Conservation (phyloP, 2,113 vertebrate genomes). For the Corythoichthys haematopterus region DNA sequence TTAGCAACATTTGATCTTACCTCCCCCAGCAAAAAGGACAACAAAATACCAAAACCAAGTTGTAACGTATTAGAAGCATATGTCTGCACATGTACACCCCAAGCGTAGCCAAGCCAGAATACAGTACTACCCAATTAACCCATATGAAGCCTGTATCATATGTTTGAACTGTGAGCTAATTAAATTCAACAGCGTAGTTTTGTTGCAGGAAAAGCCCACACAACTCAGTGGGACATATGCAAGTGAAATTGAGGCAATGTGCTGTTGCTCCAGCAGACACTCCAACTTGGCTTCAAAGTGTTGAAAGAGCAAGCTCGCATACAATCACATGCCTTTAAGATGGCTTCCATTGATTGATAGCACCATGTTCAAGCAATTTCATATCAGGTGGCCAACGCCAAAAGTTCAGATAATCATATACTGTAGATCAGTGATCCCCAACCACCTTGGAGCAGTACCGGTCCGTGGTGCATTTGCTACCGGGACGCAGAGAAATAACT, state of each 20-base stretch:
- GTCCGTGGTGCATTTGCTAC: too few species aligned
- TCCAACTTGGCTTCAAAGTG: background rate
- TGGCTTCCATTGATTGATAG: background rate
- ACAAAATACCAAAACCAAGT: slow-evolving; percentile 32
- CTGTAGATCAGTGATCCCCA: too few species aligned
- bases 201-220: slow-evolving; percentile 19
- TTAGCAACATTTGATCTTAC: slow-evolving; percentile 6
- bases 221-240: slow-evolving; percentile 31
- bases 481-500: too few species aligned
- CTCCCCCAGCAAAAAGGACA: background rate
- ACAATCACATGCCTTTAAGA: background rate
- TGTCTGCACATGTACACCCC: slow-evolving; percentile 24
- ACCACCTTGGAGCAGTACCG: too few species aligned
- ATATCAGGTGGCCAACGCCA: background rate
- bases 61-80: slow-evolving; percentile 26
- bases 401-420: background rate
- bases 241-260: slow-evolving; percentile 40
- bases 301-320: background rate
- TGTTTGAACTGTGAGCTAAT: slow-evolving; percentile 27
- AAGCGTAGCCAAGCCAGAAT: slow-evolving; percentile 21
- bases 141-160: slow-evolving; percentile 30
- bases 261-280: slow-evolving; percentile 26
- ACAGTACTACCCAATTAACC: slow-evolving; percentile 28
- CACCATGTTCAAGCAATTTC: background rate
- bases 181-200: slow-evolving; percentile 28